phyloP scores from a whole-genome alignment of 2,797 vertebrate genomes.

The Oophaga sylvatica region DNA sequence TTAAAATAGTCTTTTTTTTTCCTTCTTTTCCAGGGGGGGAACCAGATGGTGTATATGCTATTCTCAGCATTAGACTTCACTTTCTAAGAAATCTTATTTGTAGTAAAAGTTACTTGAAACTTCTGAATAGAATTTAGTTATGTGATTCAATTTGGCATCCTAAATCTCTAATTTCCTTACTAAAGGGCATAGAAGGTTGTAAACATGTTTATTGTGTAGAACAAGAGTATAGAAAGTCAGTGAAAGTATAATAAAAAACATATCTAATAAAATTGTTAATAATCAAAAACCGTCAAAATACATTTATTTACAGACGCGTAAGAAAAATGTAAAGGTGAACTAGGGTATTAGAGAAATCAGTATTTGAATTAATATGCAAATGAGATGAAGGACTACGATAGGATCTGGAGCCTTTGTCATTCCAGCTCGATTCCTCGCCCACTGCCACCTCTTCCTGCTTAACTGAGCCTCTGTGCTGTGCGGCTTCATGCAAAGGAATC shows the following conservation, averaged over 20 bases:
- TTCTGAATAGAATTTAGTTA: conserved; percentile 38
- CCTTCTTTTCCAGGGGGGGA: conserved; percentile 33
- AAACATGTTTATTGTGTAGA: conserved; percentile 7
- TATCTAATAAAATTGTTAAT: neutral
- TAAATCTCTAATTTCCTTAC: conserved; percentile 27
- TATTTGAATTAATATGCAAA: too few species aligned
- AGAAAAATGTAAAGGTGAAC: too few species aligned
- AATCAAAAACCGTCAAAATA: neutral
- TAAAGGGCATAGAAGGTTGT: conserved; percentile 18
- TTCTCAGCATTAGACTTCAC: conserved; percentile 35
- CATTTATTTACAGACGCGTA: too few species aligned
- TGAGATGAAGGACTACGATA: too few species aligned
- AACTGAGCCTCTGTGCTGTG: too few species aligned
- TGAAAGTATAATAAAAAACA: neutral
- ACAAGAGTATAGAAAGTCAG: neutral
- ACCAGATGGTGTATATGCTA: conserved; percentile 39
- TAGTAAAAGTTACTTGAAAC: conserved; percentile 48
- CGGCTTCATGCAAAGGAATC: too few species aligned
- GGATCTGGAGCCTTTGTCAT: too few species aligned
- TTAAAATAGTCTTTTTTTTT: conserved; percentile 28
- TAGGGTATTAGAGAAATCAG: too few species aligned
- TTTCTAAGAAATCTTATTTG: conserved; percentile 53
- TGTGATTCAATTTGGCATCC: conserved; percentile 25
- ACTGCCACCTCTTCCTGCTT: too few species aligned
- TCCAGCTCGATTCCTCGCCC: too few species aligned